Evolutionary conservation across 2,888 invertebrate genomes (phyloP).

Genomic region (Iphiclides podalirius): DNA sequence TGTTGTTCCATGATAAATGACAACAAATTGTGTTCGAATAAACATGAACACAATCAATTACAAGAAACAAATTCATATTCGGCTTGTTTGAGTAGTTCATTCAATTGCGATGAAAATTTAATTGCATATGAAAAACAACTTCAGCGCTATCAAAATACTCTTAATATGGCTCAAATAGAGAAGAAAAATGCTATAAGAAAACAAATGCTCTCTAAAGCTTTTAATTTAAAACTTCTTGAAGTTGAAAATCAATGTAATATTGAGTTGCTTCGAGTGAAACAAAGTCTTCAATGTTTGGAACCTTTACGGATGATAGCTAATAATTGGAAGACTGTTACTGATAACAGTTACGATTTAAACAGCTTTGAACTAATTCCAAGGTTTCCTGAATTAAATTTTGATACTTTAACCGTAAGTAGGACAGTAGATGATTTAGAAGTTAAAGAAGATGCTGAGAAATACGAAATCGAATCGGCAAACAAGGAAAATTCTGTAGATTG

Average conservation of each 20-base stretch:
- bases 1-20: constrained; percentile 20
- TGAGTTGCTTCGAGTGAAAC: constrained; percentile 65
- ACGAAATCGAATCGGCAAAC: constrained; percentile 4
- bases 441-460: constrained; percentile 28
- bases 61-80: constrained; percentile 41
- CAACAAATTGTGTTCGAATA: constrained; percentile 31
- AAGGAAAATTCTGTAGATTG: neutral
- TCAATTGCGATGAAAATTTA: constrained; percentile 59
- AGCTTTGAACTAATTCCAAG: constrained; percentile 58
- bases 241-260: constrained; percentile 74
- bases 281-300: constrained; percentile 68
- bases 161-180: constrained; percentile 67
- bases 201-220: constrained; percentile 72
- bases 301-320: constrained; percentile 63
- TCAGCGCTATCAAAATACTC: constrained; percentile 65
- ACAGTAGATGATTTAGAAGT: constrained; percentile 39
- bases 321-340: constrained; percentile 56
- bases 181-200: constrained; percentile 71
- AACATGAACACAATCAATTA: constrained; percentile 28
- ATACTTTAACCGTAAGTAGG: constrained; percentile 42
- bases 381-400: constrained; percentile 53
- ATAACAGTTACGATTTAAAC: constrained; percentile 49
- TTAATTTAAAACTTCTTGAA: constrained; percentile 63
- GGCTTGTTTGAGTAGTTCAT: constrained; percentile 52
- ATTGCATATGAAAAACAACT: constrained; percentile 71